Evolutionary conservation across 35 echinoderm and acorn worm species (phyloP).

Genomic region (Eucidaris tribuloides): DNA sequence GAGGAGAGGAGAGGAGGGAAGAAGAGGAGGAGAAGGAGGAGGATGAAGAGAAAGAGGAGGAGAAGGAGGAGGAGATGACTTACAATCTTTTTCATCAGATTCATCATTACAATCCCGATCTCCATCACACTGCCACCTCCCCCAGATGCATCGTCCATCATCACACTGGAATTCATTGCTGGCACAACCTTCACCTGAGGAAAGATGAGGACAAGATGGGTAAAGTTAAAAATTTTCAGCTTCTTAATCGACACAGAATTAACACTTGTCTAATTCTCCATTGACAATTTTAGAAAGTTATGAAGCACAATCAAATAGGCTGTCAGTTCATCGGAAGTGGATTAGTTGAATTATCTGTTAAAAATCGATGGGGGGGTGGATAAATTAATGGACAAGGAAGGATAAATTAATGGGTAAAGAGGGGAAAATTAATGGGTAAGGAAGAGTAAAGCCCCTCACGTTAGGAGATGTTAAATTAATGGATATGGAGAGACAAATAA

Average conservation of each 20-base stretch:
- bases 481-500: too few relatives aligned
- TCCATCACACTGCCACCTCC: conserved; percentile 75
- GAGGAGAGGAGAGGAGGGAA: not conserved
- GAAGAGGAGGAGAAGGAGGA: not conserved
- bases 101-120: conserved; percentile 50
- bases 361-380: too few relatives aligned
- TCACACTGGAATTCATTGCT: conserved; percentile 64
- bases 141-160: conserved; percentile 51
- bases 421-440: too few relatives aligned
- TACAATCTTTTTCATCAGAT: conserved; percentile 47
- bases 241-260: not conserved
- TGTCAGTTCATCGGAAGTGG: too few relatives aligned
- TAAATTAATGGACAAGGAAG: too few relatives aligned
- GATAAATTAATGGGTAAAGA: too few relatives aligned
- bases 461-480: too few relatives aligned
- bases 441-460: too few relatives aligned
- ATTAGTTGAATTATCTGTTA: too few relatives aligned
- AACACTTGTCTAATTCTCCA: too few relatives aligned
- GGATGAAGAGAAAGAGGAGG: not conserved
- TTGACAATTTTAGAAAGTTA: too few relatives aligned
- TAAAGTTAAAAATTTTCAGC: not conserved
- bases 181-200: conserved; percentile 4
- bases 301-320: too few relatives aligned
- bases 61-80: conserved; percentile 1
- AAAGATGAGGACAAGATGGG: not conserved